phyloP scores from a whole-genome alignment of 2,888 invertebrate species.

The Drosophila helvetica region DNA sequence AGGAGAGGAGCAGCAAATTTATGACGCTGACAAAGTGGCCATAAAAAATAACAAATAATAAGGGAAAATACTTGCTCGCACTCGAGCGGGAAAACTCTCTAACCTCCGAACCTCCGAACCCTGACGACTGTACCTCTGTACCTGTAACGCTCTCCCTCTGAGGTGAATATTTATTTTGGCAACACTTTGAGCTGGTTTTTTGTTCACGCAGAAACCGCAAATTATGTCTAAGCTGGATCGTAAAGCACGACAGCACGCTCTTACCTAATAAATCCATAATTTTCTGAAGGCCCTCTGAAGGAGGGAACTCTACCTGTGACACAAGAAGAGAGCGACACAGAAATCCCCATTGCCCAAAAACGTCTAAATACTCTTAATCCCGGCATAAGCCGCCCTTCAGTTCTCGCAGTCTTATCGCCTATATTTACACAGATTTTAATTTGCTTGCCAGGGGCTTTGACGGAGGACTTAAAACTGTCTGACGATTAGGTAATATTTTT shows the following conservation, averaged over 20 bases:
- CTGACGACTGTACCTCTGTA: slow-evolving; percentile 13
- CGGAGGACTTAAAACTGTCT: slow-evolving; percentile 1
- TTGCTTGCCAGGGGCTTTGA: slow-evolving; percentile 29
- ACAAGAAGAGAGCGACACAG: not conserved
- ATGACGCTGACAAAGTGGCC: slow-evolving; percentile 78
- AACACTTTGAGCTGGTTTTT: slow-evolving; percentile 47
- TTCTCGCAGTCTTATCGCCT: slow-evolving; percentile 26
- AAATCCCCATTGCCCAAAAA: slow-evolving; percentile 6
- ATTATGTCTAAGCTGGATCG: slow-evolving; percentile 61
- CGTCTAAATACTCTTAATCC: slow-evolving; percentile 42
- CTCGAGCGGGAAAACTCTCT: slow-evolving; percentile 18
- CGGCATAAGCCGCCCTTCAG: slow-evolving; percentile 21
- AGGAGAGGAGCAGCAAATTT: slow-evolving; percentile 56
- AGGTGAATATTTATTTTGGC: slow-evolving; percentile 54
- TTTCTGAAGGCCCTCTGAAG: slow-evolving; percentile 35
- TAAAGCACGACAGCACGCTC: slow-evolving; percentile 51
- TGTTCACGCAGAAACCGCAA: slow-evolving; percentile 60
- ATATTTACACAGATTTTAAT: slow-evolving; percentile 57
- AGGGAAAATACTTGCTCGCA: slow-evolving; percentile 34
- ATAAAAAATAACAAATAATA: slow-evolving; percentile 77
- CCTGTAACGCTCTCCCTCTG: not conserved
- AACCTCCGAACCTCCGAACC: slow-evolving; percentile 22
- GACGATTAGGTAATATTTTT: slow-evolving; percentile 30
- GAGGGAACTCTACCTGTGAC: slow-evolving; percentile 37
- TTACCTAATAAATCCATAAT: slow-evolving; percentile 65